phyloP scores from a whole-genome alignment of 2,888 invertebrate species.

The Mythimna vitellina region DNA sequence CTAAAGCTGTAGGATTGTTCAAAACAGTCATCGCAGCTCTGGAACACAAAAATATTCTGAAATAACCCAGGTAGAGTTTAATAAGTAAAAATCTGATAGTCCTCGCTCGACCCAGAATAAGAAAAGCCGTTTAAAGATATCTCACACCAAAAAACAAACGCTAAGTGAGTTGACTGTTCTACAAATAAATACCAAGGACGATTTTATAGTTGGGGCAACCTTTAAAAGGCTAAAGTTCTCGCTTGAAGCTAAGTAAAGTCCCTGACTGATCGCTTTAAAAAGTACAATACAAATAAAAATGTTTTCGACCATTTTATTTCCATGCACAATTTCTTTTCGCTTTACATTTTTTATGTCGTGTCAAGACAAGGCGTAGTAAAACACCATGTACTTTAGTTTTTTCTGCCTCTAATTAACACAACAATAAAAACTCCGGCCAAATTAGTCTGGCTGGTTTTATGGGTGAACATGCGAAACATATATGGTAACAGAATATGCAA shows the following conservation, averaged over 20 bases:
- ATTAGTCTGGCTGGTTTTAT: conserved; percentile 58
- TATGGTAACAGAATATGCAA: conserved; percentile 29
- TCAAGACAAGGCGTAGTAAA: conserved; percentile 61
- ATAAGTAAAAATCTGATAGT: too few species aligned
- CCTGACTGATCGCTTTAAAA: conserved; percentile 18
- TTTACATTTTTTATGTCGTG: conserved; percentile 51
- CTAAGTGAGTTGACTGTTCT: conserved; percentile 10
- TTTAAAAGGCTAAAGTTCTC: conserved; percentile 16
- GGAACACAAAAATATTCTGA: too few species aligned
- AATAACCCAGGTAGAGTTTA: too few species aligned
- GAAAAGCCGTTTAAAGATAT: too few species aligned
- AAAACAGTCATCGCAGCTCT: too few species aligned
- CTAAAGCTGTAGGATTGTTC: too few species aligned
- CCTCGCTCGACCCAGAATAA: too few species aligned
- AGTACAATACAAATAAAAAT: conserved; percentile 17
- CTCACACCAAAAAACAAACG: too few species aligned
- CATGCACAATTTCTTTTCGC: conserved; percentile 34
- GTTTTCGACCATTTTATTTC: conserved; percentile 41
- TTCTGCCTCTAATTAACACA: conserved; percentile 62
- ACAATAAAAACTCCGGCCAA: conserved; percentile 60
- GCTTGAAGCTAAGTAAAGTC: conserved; percentile 6
- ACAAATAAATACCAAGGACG: conserved; percentile 19
- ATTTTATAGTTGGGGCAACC: background rate
- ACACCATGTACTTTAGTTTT: conserved; percentile 56
- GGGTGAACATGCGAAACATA: conserved; percentile 40